Evolutionary conservation across 2,113 vertebrate species (phyloP).

Genomic region (Uria aalge): DNA sequence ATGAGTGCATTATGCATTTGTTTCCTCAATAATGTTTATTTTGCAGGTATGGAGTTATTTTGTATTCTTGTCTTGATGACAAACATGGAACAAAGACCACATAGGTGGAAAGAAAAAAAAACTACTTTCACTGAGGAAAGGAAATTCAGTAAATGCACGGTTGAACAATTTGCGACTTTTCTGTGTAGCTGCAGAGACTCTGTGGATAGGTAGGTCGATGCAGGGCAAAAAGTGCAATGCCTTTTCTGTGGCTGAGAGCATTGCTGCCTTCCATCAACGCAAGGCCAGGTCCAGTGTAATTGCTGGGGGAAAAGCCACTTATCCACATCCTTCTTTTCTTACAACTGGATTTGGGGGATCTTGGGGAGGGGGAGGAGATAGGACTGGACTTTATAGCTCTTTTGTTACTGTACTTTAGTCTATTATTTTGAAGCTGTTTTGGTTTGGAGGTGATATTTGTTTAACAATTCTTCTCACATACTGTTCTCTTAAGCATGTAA

Average conservation of each 20-base stretch:
- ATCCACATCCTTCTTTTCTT: neutral
- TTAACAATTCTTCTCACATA: neutral
- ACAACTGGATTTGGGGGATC: neutral
- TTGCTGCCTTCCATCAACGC: neutral
- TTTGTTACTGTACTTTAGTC: neutral
- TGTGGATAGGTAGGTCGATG: fast-evolving
- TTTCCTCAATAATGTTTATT: neutral
- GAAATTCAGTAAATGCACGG: neutral
- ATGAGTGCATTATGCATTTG: neutral
- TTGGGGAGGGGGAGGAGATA: neutral
- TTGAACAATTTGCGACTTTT: neutral
- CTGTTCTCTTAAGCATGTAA: neutral
- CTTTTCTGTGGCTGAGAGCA: neutral
- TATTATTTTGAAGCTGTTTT: neutral
- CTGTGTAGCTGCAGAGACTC: neutral
- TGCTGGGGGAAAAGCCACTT: neutral
- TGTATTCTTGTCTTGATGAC: neutral
- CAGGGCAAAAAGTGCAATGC: neutral
- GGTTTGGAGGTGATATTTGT: neutral
- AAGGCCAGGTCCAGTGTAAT: neutral
- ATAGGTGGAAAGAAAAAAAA: neutral
- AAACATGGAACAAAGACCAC: neutral
- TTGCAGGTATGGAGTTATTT: neutral
- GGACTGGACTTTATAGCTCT: neutral
- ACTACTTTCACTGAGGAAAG: neutral